Evolutionary conservation across 2,113 vertebrate genomes (phyloP), one percentile per base, ranked within the genome.

Genomic region (Ammodytes marinus): DNA sequence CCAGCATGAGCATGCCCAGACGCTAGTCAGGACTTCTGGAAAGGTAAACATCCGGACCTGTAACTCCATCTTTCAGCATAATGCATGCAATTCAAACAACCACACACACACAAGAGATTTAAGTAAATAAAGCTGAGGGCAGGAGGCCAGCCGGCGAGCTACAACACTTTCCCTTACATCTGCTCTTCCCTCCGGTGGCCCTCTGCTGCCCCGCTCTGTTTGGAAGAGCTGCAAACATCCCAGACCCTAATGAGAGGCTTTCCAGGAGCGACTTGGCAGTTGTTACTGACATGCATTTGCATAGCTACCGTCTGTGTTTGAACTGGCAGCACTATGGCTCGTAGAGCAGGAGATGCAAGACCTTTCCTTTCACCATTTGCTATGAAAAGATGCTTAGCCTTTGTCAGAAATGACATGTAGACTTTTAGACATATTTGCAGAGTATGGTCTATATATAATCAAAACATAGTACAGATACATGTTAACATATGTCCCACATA

Each of bases 21-120:
- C 60, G 14, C 80, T 49, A 78, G 55, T 79, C 66, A 88, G 73
- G 42, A 53, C n/a, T 63, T 82, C 37, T 39, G n/a, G 66, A 89
- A 89, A 86, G 35, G 74, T 88, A 94, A 93, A 93, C 91, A 93
- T 93, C 90, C 88, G 79, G 87, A 70, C 55, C 80, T 83, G 45
- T 82, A 68, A 78, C 74, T 77, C 55, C 73, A 77, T 87, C 75
- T 67, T 73, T 89, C 68, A 78, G 69, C 65, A 2, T 46, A 61
- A 61, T 37, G 13, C 55, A 65, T 74, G 67, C 47, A 84, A 86
- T 43, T 19, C 73, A 77, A 73, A 79, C 14, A 80, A 40, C 60
- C 9, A 69, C 42, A 71, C 52, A 60, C 35, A 73, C 68, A 54
- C 45, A 58, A 55, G 27, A 72, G 35, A 53, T 46, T 65, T 15